phyloP scores from a whole-genome alignment of 2,113 vertebrate genomes.

The human region GRCh38 chr7:3505501-3506000 shows the following conservation, averaged over 20 bases:
- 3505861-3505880: background rate
- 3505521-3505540: too few relatives aligned
- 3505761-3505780: background rate
- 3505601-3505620: background rate
- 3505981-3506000: conserved; percentile 1
- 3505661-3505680: background rate
- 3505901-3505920: background rate
- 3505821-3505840: background rate
- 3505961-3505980: background rate
- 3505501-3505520: too few relatives aligned
- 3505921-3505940: background rate
- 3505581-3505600: background rate
- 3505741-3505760: background rate
- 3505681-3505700: background rate
- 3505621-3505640: background rate
- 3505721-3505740: background rate
- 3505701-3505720: background rate
- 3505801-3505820: too few relatives aligned
- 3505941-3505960: background rate
- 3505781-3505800: background rate
- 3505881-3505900: background rate
- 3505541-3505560: background rate
- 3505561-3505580: background rate
- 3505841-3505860: background rate
- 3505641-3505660: background rate